phyloP scores from a whole-genome alignment of 2,113 vertebrate species.

The Microtus montanus region DNA sequence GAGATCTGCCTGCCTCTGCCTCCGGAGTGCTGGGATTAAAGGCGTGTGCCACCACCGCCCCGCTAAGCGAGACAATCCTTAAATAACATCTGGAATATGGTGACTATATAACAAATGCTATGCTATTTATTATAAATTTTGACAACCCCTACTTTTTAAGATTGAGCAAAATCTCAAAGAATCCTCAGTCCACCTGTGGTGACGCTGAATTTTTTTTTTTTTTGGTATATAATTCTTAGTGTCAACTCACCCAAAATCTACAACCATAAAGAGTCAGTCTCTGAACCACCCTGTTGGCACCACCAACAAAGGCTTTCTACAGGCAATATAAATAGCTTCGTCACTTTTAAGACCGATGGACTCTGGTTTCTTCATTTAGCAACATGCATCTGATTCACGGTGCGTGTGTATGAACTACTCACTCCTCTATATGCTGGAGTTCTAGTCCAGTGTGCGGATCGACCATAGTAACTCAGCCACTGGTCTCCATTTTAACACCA shows the following conservation, averaged over 20 bases:
- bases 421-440: neutral
- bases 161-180: conserved; percentile 9
- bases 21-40: too few species aligned
- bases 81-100: neutral
- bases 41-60: accelerated
- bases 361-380: neutral
- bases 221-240: neutral
- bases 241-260: neutral
- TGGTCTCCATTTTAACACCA: neutral
- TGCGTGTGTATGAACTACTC: too few species aligned
- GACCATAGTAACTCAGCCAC: neutral
- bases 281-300: neutral
- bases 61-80: neutral
- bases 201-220: neutral
- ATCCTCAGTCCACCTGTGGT: neutral
- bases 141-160: conserved; percentile 25
- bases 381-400: neutral
- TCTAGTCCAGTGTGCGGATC: neutral
- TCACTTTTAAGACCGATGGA: neutral
- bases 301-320: accelerated
- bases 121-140: conserved; percentile 17
- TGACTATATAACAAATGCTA: neutral
- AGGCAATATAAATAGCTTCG: neutral
- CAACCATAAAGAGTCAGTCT: neutral
- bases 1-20: too few species aligned